Conservation (phyloP, 2,888 invertebrate species). For the Ptilodon capucinus region DNA sequence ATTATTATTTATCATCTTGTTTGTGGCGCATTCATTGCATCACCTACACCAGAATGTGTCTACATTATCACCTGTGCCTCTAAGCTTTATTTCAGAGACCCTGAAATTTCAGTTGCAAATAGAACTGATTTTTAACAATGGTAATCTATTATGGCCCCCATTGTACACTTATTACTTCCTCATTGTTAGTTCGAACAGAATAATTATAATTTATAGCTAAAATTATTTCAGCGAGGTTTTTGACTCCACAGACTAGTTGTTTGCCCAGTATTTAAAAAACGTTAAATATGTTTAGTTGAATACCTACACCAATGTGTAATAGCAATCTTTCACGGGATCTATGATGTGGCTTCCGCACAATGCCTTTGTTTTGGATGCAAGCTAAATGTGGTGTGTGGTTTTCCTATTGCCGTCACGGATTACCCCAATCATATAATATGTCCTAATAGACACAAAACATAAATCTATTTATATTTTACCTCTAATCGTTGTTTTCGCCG, state of each 20-base stretch:
- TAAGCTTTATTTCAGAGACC: conserved; percentile 3
- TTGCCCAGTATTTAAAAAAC: background rate
- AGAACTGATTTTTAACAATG: conserved; percentile 24
- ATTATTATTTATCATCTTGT: background rate
- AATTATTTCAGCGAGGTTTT: conserved; percentile 8
- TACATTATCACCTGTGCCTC: background rate
- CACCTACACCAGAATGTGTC: background rate
- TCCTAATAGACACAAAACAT: background rate
- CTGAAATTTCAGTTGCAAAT: conserved; percentile 20
- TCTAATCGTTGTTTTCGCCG: background rate
- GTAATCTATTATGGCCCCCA: conserved; percentile 27
- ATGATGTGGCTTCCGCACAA: background rate
- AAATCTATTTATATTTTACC: background rate
- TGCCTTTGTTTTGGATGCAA: background rate
- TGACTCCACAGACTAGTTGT: background rate
- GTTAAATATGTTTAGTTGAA: background rate
- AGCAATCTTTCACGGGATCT: too few species aligned
- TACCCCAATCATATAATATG: background rate
- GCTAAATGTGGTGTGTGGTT: background rate
- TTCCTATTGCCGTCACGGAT: too few species aligned
- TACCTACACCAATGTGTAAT: too few species aligned
- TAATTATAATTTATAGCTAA: conserved; percentile 18
- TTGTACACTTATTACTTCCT: conserved; percentile 24
- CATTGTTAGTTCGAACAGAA: conserved; percentile 20
- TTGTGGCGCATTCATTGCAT: conserved; percentile 1